Base-by-base conservation (phyloP, 1,140 invertebrate species). In the Macrobrachium rosenbergii region DNA sequence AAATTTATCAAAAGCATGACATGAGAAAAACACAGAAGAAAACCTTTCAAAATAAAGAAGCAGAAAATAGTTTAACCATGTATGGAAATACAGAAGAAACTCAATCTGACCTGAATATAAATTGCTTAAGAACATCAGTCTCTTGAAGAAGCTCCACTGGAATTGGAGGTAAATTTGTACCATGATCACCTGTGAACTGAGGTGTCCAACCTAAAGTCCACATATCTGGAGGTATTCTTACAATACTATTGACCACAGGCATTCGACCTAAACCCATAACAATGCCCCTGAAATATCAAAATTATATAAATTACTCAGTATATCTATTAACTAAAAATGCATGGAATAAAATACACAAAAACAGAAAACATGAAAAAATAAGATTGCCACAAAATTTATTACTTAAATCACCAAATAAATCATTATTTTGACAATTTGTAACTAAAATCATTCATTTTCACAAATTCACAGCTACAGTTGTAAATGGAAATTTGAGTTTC, bases 141-240 rank as follows among this genome's bases (percentile, higher is more conserved):
- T 97, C 96, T 90, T 95, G 95, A n/a, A 97, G 92, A 77, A 93
- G 92, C 81, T 95, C 94, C 3, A 94, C 92, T 8, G 94, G 93
- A 63, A 95, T 90, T 3, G 94, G 92, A 89, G 95, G 93, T 90
- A 95, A 93, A 90, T 93, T 90, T 87, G 94, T 94, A 90, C 93
- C 92, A 73, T 93, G 93, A 14, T 92, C 90, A 63, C 94, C 92
- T n/a, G 90, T 90, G 7, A 94, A 91, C 5, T 92, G 91, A 3
- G 93, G 92, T 7, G 92, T 90, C 93, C 94, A 95, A 3, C 94
- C 94, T 58, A 94, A 93, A 88, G 94, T 94, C 95, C 95, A 96
- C 10, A 94, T 93, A 76, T 95, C 92, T 0, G 94, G 93, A 6
- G 95, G 95, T 3, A 93, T 94, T 17, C 95, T 90, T 3, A 94